Evolutionary conservation across 2,113 vertebrate genomes (phyloP), one percentile per base, ranked within the genome.

Genomic region (Thalassarche chlororhynchos): DNA sequence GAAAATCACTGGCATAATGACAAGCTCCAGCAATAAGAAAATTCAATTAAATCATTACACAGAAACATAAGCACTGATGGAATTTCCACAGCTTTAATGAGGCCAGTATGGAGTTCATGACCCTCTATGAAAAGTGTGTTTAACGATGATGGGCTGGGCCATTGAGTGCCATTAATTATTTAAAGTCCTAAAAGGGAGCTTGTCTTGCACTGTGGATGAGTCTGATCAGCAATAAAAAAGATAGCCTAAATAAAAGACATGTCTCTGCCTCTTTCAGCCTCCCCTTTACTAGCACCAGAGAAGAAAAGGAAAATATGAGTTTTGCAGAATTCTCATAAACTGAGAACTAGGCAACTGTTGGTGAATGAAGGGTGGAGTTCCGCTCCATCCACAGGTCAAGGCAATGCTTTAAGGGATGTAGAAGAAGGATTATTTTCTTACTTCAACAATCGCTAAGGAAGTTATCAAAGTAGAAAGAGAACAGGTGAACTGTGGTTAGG

Each of bases 1-100:
- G 82, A 93, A 95, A 96, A 89, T 84, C 84, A 66, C 26, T 79
- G 69, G 76, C 89, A 90, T 82, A 90, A 95, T 68, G 66, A 96
- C 87, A 95, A 86, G 79, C 28, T 92, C 52, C 62, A 93, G 87
- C 52, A 90, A 68, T 90, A 86, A 77, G 77, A 89, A 96, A 96
- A 95, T 88, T 96, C 82, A 96, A 78, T 97, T 95, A 97, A 90
- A 96, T 94, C 89, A 91, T 95, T 98, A 90, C 61, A 82, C 47
- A 83, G 89, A 85, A 96, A 90, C 78, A 84, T 88, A 83, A 84
- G 49, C 87, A 86, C 71, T 96, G 85, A 94, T 96, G 62, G 92
- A 92, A 90, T 97, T 95, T 94, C 90, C 94, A 92, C 49, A 31
- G 70, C 47, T 96, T 90, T 97, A 97, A 94, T 93, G 95, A 96